Conservation (phyloP, 2,888 invertebrate species). For the Tupiocoris notatus region DNA sequence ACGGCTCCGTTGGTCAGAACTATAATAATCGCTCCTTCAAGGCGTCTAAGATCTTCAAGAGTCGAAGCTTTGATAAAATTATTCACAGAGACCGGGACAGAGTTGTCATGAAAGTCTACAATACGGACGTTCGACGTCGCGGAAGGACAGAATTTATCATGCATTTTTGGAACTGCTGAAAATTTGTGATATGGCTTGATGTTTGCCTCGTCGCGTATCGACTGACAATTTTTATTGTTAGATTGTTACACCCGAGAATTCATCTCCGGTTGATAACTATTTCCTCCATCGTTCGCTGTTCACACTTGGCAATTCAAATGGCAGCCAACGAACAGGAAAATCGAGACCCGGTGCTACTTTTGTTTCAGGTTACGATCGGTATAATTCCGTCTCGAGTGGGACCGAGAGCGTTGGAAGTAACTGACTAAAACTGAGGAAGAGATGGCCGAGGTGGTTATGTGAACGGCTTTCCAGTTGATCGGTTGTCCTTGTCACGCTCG, state of each 20-base stretch:
- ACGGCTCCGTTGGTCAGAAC: neutral
- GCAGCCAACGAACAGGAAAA: neutral
- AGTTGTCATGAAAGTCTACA: too few species aligned
- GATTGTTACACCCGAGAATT: too few species aligned
- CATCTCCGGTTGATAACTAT: too few species aligned
- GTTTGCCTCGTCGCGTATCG: too few species aligned
- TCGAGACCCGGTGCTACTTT: neutral
- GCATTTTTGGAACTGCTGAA: too few species aligned
- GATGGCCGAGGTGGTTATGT: conserved; percentile 17
- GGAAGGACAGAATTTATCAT: too few species aligned
- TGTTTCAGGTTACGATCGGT: neutral
- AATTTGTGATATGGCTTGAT: too few species aligned
- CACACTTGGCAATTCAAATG: neutral
- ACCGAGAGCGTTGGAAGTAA: neutral
- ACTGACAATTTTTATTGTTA: too few species aligned
- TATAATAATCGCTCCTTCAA: neutral
- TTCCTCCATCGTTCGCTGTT: neutral
- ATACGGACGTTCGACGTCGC: too few species aligned
- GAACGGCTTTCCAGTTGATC: conserved; percentile 40
- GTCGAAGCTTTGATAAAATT: too few species aligned
- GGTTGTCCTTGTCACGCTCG: conserved; percentile 42
- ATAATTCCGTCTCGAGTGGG: neutral
- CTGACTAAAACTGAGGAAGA: neutral
- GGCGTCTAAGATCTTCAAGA: too few species aligned
- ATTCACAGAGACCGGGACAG: too few species aligned